These are phyloP conservation scores for Dendronephthya gigantea DNA, from an alignment of 64 coral and sea anemone genomes.

Conservation along the genomic window DNA sequence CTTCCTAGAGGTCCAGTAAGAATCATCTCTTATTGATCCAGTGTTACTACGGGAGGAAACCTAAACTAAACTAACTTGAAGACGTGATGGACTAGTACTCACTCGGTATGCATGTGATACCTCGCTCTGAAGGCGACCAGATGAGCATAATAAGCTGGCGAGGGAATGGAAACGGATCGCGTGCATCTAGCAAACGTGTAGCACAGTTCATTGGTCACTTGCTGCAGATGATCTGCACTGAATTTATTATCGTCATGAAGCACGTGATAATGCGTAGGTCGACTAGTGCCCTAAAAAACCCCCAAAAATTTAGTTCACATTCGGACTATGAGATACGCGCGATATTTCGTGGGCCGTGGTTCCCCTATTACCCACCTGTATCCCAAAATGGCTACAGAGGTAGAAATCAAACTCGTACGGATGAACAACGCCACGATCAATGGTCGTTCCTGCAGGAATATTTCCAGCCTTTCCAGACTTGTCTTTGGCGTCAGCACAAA, in stretches of 20 bases:
- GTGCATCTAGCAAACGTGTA: conserved; percentile 5
- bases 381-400: conserved; percentile 74
- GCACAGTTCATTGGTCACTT: background rate
- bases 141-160: background rate
- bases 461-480: conserved; percentile 36
- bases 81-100: background rate
- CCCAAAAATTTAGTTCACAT: background rate
- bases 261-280: background rate
- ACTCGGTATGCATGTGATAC: conserved; percentile 8
- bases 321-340: background rate
- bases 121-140: conserved; percentile 7
- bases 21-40: too few relatives aligned
- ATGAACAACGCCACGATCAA: conserved; percentile 70
- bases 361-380: conserved; percentile 41
- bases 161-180: background rate
- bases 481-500: conserved; percentile 11
- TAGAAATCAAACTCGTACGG: conserved; percentile 93
- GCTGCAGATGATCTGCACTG: background rate
- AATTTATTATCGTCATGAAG: conserved; percentile 7
- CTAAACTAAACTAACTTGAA: too few relatives aligned
- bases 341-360: background rate
- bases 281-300: background rate
- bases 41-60: too few relatives aligned
- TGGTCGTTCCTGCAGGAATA: conserved; percentile 65
- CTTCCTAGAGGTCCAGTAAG: too few relatives aligned